Conservation (phyloP, 2,797 vertebrate species). For the Staurois parvus region DNA sequence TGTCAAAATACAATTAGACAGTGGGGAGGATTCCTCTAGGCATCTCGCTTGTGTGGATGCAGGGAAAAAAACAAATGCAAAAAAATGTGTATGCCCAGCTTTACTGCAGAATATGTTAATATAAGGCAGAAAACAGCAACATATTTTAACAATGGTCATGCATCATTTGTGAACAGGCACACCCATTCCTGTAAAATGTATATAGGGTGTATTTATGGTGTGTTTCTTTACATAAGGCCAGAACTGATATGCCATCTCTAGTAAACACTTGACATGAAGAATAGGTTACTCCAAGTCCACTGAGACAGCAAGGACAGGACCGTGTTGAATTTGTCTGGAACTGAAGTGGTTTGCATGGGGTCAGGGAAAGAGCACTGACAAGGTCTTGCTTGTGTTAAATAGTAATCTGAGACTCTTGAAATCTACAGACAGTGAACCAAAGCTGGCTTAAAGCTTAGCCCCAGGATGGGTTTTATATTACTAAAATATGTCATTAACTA, state of each 20-base stretch:
- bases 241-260: not conserved
- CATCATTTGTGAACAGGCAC: not conserved
- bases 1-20: no score
- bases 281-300: not conserved
- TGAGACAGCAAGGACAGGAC: not conserved
- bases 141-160: not conserved
- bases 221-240: not conserved
- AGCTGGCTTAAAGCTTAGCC: constrained; percentile 34
- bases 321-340: constrained; percentile 27
- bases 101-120: not conserved
- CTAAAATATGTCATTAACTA: constrained; percentile 36
- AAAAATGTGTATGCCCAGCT: no score
- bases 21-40: no score
- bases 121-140: not conserved
- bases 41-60: no score
- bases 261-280: not conserved
- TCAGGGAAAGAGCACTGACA: constrained; percentile 47
- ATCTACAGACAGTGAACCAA: constrained; percentile 40
- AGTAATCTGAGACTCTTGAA: constrained; percentile 59
- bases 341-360: constrained; percentile 38
- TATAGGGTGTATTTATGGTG: not conserved
- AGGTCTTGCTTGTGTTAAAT: constrained; percentile 55
- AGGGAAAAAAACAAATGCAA: no score
- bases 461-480: constrained; percentile 54
- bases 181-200: not conserved